Conservation (phyloP, 2,113 vertebrate genomes). For the Scomber japonicus region DNA sequence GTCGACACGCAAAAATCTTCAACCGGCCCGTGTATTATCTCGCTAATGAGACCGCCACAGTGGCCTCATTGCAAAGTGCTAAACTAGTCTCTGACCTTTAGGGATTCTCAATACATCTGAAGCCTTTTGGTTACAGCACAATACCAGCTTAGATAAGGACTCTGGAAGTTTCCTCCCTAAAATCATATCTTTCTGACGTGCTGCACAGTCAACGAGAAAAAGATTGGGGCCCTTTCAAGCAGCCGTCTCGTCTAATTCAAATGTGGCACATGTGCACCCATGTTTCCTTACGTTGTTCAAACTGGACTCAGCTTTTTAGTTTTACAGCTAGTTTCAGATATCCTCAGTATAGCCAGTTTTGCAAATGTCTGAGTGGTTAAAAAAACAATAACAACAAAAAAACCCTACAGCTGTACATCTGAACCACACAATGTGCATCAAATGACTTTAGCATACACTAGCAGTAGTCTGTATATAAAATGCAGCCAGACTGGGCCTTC, state of each 20-base stretch:
- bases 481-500: constrained; percentile 20
- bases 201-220: constrained; percentile 3
- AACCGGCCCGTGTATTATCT: constrained; percentile 9
- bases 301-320: background rate
- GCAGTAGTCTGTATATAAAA: constrained; percentile 16
- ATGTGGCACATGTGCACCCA: constrained; percentile 25
- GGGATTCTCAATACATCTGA: background rate
- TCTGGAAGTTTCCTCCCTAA: background rate
- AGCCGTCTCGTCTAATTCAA: constrained; percentile 11
- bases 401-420: constrained; percentile 2
- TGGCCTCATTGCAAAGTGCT: constrained; percentile 24
- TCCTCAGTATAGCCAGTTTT: background rate
- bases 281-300: background rate
- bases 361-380: background rate
- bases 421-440: background rate
- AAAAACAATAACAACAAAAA: background rate
- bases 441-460: background rate
- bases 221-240: background rate
- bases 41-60: constrained; percentile 16
- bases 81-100: constrained; percentile 29
- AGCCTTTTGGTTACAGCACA: background rate
- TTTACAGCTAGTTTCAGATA: background rate
- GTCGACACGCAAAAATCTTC: constrained; percentile 19
- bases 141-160: constrained; percentile 16
- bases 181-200: background rate